A percentile compares a stretch with the other conserved stretches of the same genome.
phyloP scores from a whole-genome alignment of 2,113 vertebrate genomes.

The Girardinichthys multiradiatus region DNA sequence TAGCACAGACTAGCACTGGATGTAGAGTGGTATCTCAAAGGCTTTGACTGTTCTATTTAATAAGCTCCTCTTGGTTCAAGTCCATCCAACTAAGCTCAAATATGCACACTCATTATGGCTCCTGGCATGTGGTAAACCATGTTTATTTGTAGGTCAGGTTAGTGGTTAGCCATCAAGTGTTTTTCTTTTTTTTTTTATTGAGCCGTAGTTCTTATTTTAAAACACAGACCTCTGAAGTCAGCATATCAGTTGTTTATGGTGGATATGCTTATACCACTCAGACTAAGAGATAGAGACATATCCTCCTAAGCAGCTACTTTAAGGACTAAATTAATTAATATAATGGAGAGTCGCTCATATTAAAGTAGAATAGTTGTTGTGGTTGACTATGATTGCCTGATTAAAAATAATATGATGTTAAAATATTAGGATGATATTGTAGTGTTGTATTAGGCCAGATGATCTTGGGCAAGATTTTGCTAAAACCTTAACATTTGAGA shows the following conservation, averaged over 20 bases:
- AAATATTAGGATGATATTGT: neutral
- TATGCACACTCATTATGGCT: conserved; percentile 43
- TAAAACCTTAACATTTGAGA: neutral
- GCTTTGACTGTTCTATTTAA: conserved; percentile 61
- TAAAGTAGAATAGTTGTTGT: neutral
- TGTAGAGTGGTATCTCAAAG: conserved; percentile 67
- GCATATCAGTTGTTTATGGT: conserved; percentile 1
- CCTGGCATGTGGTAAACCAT: conserved; percentile 37
- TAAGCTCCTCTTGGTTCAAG: conserved; percentile 64
- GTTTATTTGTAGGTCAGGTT: conserved; percentile 41
- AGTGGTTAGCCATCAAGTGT: neutral
- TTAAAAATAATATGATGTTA: neutral
- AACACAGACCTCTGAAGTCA: neutral
- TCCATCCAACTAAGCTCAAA: conserved; percentile 46
- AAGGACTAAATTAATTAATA: neutral
- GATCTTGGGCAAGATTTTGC: too few relatives aligned
- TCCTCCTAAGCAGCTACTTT: neutral
- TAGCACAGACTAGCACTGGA: conserved; percentile 42
- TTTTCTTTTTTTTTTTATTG: neutral
- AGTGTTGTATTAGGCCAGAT: neutral
- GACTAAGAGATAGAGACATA: neutral
- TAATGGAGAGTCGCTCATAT: neutral
- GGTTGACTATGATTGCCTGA: neutral
- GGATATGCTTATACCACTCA: too few relatives aligned
- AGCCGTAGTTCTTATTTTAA: conserved; percentile 4